phyloP scores from a whole-genome alignment of 2,888 invertebrate genomes.

The Didymodactylos carnosus region DNA sequence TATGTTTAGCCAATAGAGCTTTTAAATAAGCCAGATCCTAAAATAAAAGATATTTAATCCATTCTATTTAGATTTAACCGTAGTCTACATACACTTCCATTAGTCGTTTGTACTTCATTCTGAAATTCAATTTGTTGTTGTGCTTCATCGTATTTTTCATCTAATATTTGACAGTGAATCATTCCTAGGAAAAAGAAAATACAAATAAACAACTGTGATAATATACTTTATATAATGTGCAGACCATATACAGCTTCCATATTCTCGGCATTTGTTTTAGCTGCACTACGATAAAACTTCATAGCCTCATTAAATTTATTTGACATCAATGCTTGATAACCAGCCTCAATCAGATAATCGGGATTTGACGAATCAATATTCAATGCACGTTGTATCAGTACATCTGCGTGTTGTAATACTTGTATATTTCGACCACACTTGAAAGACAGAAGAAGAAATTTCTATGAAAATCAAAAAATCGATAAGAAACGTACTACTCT shows the following conservation, averaged over 20 bases:
- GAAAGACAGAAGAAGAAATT: constrained; percentile 13
- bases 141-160: constrained; percentile 46
- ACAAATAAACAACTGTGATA: constrained; percentile 41
- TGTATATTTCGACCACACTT: constrained; percentile 39
- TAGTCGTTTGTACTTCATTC: constrained; percentile 1
- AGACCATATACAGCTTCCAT: constrained; percentile 56
- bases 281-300: constrained; percentile 56
- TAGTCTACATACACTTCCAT: not conserved
- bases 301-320: constrained; percentile 57
- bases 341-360: constrained; percentile 58
- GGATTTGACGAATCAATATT: constrained; percentile 49
- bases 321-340: constrained; percentile 56
- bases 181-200: constrained; percentile 40
- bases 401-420: constrained; percentile 52
- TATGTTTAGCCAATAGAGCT: constrained; percentile 30
- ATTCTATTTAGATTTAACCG: not conserved
- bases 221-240: constrained; percentile 54
- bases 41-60: not conserved
- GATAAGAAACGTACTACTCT: constrained; percentile 44
- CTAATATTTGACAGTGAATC: constrained; percentile 57
- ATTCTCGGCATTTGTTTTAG: constrained; percentile 62
- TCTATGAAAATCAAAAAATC: not conserved
- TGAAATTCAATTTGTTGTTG: constrained; percentile 67
- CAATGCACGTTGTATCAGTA: constrained; percentile 57
- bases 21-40: constrained; percentile 34